Conservation (phyloP, 92 coral and sea anemone species). For the Zoanthus gigantus region DNA sequence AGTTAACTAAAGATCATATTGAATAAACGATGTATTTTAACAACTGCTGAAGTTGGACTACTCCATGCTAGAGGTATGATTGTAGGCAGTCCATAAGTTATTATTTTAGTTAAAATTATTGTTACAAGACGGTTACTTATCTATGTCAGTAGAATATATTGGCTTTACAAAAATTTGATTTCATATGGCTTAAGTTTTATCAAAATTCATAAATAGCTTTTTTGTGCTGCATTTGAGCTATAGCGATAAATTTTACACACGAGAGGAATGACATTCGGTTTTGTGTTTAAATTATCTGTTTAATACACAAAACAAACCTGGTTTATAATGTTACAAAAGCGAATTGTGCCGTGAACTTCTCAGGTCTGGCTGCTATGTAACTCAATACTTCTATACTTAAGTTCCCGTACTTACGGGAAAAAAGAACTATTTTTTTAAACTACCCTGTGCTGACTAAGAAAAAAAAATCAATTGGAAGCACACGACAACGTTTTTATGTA, state of each 20-base stretch:
- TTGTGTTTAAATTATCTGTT: background rate
- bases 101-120: no score
- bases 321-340: slow-evolving; percentile 16
- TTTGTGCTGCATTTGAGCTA: background rate
- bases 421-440: background rate
- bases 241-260: background rate
- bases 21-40: no score
- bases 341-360: slow-evolving; percentile 28
- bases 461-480: background rate
- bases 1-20: no score
- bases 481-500: no score
- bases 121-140: no score
- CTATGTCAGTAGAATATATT: no score
- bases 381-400: slow-evolving; percentile 4
- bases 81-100: background rate
- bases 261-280: background rate
- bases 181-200: background rate
- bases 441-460: background rate
- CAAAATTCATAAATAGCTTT: background rate
- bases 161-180: no score
- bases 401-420: background rate
- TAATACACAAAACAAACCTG: background rate
- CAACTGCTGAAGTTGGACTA: no score
- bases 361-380: slow-evolving; percentile 36
- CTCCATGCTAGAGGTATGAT: no score